Conservation (phyloP, 2,888 invertebrate genomes). For the Ectemnius cavifrons region DNA sequence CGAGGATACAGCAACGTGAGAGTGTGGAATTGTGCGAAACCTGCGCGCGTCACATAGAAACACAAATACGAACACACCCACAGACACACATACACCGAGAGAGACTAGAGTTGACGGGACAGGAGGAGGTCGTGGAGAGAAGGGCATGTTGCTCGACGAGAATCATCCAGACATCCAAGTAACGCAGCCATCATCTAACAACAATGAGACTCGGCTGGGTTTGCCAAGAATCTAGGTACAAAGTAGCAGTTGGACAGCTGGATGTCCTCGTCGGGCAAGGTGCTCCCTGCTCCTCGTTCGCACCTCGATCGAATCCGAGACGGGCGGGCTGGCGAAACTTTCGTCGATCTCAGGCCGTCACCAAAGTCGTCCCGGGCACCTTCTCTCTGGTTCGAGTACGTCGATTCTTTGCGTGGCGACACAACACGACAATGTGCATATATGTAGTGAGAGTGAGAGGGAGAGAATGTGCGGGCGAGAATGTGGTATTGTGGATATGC, state of each 20-base stretch:
- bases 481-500: constrained; percentile 1
- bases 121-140: constrained; percentile 22
- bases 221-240: too few relatives aligned
- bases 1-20: not conserved
- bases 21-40: constrained; percentile 10
- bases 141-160: too few relatives aligned
- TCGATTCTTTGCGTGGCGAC: constrained; percentile 13
- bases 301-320: too few relatives aligned
- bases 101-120: constrained; percentile 2
- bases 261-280: too few relatives aligned
- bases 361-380: constrained; percentile 11
- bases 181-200: too few relatives aligned
- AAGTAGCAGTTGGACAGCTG: too few relatives aligned
- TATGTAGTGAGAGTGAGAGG: constrained; percentile 1
- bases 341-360: constrained; percentile 7
- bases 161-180: too few relatives aligned
- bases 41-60: not conserved
- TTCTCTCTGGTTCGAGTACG: constrained; percentile 10
- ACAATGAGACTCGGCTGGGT: too few relatives aligned
- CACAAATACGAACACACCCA: too few relatives aligned
- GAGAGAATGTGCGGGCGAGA: not conserved
- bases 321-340: too few relatives aligned
- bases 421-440: constrained; percentile 10
- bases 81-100: too few relatives aligned
- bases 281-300: too few relatives aligned